These are phyloP conservation scores for Cheumatopsyche charites DNA, from an alignment of 1,140 invertebrate genomes.

Conservation along the genomic window DNA sequence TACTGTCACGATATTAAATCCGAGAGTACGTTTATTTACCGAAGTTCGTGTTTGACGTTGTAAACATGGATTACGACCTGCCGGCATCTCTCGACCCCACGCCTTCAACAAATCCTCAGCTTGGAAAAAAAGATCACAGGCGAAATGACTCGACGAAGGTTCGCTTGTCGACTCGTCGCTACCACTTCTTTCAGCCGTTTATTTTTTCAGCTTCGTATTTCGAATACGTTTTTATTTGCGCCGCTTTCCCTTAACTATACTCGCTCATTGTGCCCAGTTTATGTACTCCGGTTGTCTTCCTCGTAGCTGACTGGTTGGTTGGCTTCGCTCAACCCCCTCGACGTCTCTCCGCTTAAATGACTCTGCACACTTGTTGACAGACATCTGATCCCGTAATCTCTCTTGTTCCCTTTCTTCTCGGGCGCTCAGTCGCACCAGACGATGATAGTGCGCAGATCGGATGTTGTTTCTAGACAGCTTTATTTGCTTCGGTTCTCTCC, in stretches of 20 bases:
- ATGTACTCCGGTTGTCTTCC: neutral
- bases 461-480: conserved; percentile 38
- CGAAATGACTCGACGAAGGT: no score
- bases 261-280: neutral
- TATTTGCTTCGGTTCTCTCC: conserved; percentile 17
- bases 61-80: conserved; percentile 10
- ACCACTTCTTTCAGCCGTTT: neutral
- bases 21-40: neutral
- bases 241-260: neutral
- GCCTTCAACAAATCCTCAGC: conserved; percentile 17
- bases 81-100: neutral
- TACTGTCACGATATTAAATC: no score
- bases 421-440: conserved; percentile 28
- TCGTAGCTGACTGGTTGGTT: neutral
- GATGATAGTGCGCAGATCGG: conserved; percentile 32
- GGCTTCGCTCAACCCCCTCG: neutral
- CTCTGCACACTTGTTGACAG: conserved; percentile 37
- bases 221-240: neutral
- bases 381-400: conserved; percentile 37
- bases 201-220: neutral
- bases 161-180: conserved; percentile 12
- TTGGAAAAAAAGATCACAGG: neutral
- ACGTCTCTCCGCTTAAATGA: conserved; percentile 28
- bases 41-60: neutral
- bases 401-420: conserved; percentile 36